A percentile compares a stretch with the other conserved stretches of the same genome.
Evolutionary conservation across 2,113 vertebrate genomes (phyloP).

Genomic region (Anguilla rostrata): DNA sequence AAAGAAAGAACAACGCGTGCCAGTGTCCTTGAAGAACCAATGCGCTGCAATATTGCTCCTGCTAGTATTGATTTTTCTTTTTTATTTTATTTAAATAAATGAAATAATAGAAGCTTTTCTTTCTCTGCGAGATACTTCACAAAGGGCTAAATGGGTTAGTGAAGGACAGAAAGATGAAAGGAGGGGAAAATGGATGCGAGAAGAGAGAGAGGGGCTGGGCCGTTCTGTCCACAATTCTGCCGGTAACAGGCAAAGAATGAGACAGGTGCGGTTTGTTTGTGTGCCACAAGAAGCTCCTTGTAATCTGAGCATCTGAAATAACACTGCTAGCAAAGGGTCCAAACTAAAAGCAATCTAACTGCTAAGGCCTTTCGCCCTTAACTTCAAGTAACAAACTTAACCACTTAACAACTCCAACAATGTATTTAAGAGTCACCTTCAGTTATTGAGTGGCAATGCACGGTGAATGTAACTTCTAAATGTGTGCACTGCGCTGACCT

Average conservation of each 20-base stretch:
- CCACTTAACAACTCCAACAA: no score
- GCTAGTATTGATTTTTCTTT: background rate
- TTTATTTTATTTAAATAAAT: background rate
- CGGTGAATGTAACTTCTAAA: no score
- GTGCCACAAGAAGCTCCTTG: no score
- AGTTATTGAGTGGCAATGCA: no score
- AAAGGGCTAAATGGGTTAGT: background rate
- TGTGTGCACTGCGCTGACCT: background rate
- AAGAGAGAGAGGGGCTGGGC: background rate
- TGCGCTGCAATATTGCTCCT: conserved; percentile 25
- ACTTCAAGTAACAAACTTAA: background rate
- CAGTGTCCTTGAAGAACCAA: conserved; percentile 25
- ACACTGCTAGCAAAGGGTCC: background rate
- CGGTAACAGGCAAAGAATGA: background rate
- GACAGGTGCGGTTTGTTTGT: background rate
- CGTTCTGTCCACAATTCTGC: background rate
- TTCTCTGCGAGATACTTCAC: background rate
- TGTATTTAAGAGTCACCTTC: no score
- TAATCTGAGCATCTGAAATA: no score
- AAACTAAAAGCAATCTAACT: background rate
- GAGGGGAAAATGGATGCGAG: background rate
- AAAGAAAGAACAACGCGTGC: conserved; percentile 10
- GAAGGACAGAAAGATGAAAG: background rate
- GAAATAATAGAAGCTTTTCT: background rate
- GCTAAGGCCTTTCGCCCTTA: background rate